These are phyloP conservation scores for Dione vanillae DNA, from an alignment of 2,888 invertebrate genomes.

Conservation along the genomic window DNA sequence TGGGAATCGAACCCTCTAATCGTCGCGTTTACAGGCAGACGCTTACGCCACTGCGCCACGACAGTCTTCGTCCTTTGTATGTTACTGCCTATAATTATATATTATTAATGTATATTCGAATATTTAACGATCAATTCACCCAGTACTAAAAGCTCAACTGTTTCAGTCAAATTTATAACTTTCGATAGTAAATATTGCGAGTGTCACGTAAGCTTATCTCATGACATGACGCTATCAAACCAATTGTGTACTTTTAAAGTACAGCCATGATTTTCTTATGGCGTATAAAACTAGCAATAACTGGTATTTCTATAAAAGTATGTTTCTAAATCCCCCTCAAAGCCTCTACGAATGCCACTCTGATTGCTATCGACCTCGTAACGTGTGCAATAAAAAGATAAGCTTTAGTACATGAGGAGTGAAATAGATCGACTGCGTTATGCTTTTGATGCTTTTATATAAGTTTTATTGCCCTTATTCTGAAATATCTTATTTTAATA, in stretches of 20 bases:
- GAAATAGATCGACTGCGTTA: conserved; percentile 25
- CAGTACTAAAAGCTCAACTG: too few relatives aligned
- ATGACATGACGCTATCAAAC: neutral
- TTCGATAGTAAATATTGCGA: too few relatives aligned
- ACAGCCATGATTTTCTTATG: conserved; percentile 16
- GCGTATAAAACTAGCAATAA: conserved; percentile 20
- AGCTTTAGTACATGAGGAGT: conserved; percentile 3
- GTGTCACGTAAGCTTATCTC: too few relatives aligned
- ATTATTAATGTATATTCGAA: too few relatives aligned
- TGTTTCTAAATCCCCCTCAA: conserved; percentile 1
- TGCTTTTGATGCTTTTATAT: neutral
- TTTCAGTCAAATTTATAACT: too few relatives aligned
- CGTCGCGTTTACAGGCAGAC: too few relatives aligned
- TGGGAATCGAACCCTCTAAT: too few relatives aligned
- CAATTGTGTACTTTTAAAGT: neutral
- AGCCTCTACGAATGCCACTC: neutral
- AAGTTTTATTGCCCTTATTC: conserved; percentile 16
- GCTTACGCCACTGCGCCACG: too few relatives aligned
- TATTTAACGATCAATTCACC: too few relatives aligned
- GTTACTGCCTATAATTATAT: too few relatives aligned
- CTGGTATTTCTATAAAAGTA: conserved; percentile 18
- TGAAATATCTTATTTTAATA: conserved; percentile 11
- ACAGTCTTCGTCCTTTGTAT: too few relatives aligned
- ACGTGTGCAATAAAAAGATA: conserved; percentile 22
- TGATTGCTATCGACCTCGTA: conserved; percentile 3